phyloP scores from a whole-genome alignment of 2,888 invertebrate species.

The Isoperla grammatica region DNA sequence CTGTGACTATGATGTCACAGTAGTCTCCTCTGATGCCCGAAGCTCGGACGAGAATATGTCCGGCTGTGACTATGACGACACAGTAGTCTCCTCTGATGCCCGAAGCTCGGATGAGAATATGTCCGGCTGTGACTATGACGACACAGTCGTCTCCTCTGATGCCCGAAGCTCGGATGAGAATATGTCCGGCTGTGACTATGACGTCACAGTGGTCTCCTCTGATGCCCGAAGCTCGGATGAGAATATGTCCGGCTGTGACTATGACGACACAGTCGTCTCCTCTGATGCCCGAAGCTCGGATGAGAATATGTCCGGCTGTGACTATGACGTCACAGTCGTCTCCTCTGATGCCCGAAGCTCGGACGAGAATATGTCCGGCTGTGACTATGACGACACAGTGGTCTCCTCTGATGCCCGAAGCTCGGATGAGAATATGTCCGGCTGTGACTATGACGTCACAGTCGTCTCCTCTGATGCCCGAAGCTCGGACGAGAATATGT shows the following conservation, averaged over 20 bases:
- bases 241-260: conserved; percentile 58
- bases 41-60: conserved; percentile 58
- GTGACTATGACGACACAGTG: too few species aligned
- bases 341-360: conserved; percentile 48
- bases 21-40: conserved; percentile 40
- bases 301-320: conserved; percentile 57
- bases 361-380: conserved; percentile 55
- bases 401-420: conserved; percentile 44
- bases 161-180: conserved; percentile 55
- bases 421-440: conserved; percentile 57
- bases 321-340: too few species aligned
- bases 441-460: too few species aligned
- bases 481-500: too few species aligned
- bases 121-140: too few species aligned
- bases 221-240: conserved; percentile 52
- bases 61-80: too few species aligned
- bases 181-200: too few species aligned
- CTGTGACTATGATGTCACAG: not conserved
- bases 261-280: too few species aligned
- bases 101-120: conserved; percentile 56
- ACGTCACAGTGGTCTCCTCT: too few species aligned
- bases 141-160: too few species aligned
- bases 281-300: conserved; percentile 49
- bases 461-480: too few species aligned
- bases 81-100: conserved; percentile 39